Evolutionary conservation across 2,113 vertebrate genomes (phyloP).

Genomic region (Setophaga petechia): DNA sequence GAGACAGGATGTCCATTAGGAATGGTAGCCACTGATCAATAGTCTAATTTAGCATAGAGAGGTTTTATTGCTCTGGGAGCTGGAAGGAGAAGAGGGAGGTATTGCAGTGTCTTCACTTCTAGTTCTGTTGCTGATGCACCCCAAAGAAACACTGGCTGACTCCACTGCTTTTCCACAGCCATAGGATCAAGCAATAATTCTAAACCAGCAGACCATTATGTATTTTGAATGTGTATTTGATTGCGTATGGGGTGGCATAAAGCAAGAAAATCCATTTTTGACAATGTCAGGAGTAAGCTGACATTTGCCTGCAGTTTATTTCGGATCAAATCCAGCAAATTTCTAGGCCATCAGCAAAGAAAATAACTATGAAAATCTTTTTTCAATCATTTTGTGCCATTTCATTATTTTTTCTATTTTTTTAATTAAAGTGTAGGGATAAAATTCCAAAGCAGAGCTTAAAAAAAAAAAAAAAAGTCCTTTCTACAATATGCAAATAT

Average conservation of each 20-base stretch:
- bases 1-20: conserved; percentile 64
- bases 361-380: background rate
- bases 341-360: conserved; percentile 4
- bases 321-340: background rate
- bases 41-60: conserved; percentile 61
- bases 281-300: conserved; percentile 32
- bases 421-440: no score
- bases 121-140: background rate
- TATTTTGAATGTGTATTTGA: conserved; percentile 35
- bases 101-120: conserved; percentile 57
- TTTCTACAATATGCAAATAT: background rate
- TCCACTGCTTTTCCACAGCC: conserved; percentile 36
- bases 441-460: background rate
- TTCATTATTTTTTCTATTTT: background rate
- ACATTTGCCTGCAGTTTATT: conserved; percentile 4
- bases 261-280: conserved; percentile 52
- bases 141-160: conserved; percentile 37
- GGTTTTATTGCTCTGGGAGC: conserved; percentile 63
- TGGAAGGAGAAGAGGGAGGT: conserved; percentile 30
- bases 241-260: background rate
- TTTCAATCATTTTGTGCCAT: background rate
- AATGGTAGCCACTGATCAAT: conserved; percentile 63
- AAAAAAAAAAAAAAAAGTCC: background rate
- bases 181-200: conserved; percentile 37
- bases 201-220: conserved; percentile 18